phyloP scores from a whole-genome alignment of 1,140 invertebrate genomes.

The Tribolium madens region DNA sequence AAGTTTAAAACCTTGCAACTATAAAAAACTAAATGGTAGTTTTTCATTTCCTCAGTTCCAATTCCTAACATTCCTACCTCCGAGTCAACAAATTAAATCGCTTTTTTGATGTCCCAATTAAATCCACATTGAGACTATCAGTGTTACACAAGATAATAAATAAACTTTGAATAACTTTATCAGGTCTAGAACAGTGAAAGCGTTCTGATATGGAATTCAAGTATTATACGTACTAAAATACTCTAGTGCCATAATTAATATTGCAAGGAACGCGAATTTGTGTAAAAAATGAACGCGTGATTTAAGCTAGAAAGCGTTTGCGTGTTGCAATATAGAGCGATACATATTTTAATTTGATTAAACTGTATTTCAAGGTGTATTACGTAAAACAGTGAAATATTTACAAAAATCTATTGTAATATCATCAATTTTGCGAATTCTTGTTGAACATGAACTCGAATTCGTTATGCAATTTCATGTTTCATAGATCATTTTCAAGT shows the following conservation, averaged over 20 bases:
- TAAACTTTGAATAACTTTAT: conserved; percentile 7
- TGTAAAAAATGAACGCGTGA: conserved; percentile 37
- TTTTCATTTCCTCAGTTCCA: background rate
- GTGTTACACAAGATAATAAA: conserved; percentile 14
- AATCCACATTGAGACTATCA: background rate
- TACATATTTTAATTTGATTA: conserved; percentile 35
- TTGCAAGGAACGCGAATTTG: conserved; percentile 22
- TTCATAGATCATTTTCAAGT: background rate
- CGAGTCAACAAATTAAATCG: background rate
- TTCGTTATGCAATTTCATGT: background rate
- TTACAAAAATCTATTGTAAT: background rate
- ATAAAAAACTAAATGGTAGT: background rate
- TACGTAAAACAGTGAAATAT: conserved; percentile 12
- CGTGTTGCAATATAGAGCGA: conserved; percentile 8
- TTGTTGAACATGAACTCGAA: background rate
- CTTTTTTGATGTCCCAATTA: conserved; percentile 2
- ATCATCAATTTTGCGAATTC: background rate
- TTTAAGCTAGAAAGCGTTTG: conserved; percentile 37
- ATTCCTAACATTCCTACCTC: background rate
- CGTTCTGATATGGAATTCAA: background rate
- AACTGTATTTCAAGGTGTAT: conserved; percentile 18
- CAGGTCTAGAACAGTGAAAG: conserved; percentile 31
- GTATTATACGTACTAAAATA: conserved; percentile 3
- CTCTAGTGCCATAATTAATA: conserved; percentile 8
- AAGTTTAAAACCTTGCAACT: no score